Evolutionary conservation across 2,113 vertebrate genomes (phyloP), one percentile per base, ranked within the genome.

Genomic region (Suricata suricatta): DNA sequence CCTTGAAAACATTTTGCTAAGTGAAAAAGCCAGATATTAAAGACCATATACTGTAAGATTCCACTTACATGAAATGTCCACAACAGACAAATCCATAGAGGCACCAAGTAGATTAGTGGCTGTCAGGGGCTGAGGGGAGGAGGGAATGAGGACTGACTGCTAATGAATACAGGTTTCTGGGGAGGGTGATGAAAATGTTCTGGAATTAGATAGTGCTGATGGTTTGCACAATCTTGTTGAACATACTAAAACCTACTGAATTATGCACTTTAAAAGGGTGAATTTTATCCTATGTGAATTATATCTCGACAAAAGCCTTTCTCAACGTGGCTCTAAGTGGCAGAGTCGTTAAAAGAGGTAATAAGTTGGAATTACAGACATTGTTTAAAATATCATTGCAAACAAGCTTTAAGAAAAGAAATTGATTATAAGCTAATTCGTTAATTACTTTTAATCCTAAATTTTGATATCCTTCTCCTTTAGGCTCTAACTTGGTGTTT

Each of bases 341-440:
- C 50, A 83, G 29, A 86, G 38, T n/a, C 88, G 71, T 63, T 81
- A 31, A 93, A 95, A 93, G 88, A 64, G 54, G 25, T 82, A 96
- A 35, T 79, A 79, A 79, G 5, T 63, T 94, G 27, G 86, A 96
- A 97, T 93, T 33, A 92, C 1, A 88, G 23, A 81, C 68, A 82
- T 76, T 85, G 54, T 41, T 96, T 85, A 92, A 95, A 93, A 93
- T 52, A 93, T 71, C 68, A 31, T 19, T 88, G 14, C 66, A 93
- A 79, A 44, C 27, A 60, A 93, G 25, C 27, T 85, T 89, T 92
- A 91, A 35, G 9, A 90, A 14, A 93, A 33, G 57, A 82, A 86
- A 96, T 2, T 90, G 80, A 77, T 72, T 89, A 85, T 12, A 89
- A 85, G 66, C 29, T 87, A 95, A 79, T 81, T 71, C 84, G 35